A percentile compares a stretch with the other conserved stretches of the same genome.
phyloP scores from a whole-genome alignment of 2,113 vertebrate species.

The Dasypus novemcinctus region DNA sequence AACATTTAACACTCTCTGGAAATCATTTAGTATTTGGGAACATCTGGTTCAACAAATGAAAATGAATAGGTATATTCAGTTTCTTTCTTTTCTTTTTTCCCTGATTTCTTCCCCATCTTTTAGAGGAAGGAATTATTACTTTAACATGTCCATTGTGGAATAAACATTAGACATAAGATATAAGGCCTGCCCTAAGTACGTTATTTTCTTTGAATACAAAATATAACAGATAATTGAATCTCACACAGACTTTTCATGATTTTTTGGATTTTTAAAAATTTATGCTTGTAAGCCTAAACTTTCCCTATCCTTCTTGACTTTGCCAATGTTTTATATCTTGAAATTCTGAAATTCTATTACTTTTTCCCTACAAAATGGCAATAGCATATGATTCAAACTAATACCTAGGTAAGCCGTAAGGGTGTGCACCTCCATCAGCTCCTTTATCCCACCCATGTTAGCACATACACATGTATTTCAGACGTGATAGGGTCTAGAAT shows the following conservation, averaged over 20 bases:
- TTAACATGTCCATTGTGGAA: not conserved
- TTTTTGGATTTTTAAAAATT: not conserved
- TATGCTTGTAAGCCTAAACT: not conserved
- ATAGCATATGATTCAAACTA: too few species aligned
- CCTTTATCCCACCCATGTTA: not conserved
- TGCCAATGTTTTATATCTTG: not conserved
- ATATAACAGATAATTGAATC: not conserved
- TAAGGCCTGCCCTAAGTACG: not conserved
- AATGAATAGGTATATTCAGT: not conserved
- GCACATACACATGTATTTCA: not conserved
- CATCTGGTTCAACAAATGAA: not conserved
- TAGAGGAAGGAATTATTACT: not conserved
- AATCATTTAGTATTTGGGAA: not conserved
- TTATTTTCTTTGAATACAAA: constrained; percentile 7
- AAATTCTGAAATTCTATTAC: too few species aligned
- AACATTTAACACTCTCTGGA: not conserved
- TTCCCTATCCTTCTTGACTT: not conserved
- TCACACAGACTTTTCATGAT: not conserved
- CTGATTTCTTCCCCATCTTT: not conserved
- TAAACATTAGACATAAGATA: not conserved
- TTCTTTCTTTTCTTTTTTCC: not conserved
- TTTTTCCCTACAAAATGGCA: too few species aligned
- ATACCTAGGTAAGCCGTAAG: too few species aligned
- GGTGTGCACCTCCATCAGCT: not conserved
- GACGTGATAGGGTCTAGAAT: not conserved